These are phyloP conservation scores for Drosophila buzzatii DNA, from an alignment of 2,888 invertebrate species.

Conservation along the genomic window DNA sequence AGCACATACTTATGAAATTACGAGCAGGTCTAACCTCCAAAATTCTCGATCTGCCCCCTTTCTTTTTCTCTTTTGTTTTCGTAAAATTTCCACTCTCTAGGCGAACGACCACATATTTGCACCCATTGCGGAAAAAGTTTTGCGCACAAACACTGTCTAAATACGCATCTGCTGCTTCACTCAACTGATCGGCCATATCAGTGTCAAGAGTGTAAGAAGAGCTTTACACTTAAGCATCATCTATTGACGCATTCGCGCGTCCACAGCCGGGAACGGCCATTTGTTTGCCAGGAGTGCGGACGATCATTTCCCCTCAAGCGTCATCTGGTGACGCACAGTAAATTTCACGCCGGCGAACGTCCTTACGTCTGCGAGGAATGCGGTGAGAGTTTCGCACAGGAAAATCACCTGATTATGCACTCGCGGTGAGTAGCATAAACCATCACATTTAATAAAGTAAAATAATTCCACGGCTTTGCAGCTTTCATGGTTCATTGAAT, in stretches of 20 bases:
- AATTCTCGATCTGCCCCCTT: background rate
- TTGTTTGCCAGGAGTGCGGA: conserved; percentile 93
- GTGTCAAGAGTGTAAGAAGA: conserved; percentile 94
- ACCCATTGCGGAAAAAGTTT: conserved; percentile 93
- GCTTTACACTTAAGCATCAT: conserved; percentile 94
- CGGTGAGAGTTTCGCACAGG: conserved; percentile 95
- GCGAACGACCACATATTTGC: conserved; percentile 92
- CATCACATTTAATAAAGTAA: background rate
- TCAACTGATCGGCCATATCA: conserved; percentile 93
- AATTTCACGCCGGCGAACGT: conserved; percentile 94
- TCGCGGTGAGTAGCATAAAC: conserved; percentile 80
- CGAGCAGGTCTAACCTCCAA: conserved; percentile 67
- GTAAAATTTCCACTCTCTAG: conserved; percentile 77
- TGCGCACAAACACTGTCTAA: conserved; percentile 93
- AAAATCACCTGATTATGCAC: conserved; percentile 90
- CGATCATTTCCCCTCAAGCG: conserved; percentile 92
- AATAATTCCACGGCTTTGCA: conserved; percentile 29
- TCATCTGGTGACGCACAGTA: conserved; percentile 93
- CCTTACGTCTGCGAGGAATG: conserved; percentile 95
- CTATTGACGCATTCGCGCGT: conserved; percentile 92
- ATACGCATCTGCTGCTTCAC: conserved; percentile 92
- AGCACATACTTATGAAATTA: conserved; percentile 31
- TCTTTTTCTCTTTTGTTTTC: background rate
- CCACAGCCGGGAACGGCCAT: conserved; percentile 92
- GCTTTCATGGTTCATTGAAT: conserved; percentile 97